Conservation (phyloP, 2,113 vertebrate species). For the Chelonoidis abingdonii region DNA sequence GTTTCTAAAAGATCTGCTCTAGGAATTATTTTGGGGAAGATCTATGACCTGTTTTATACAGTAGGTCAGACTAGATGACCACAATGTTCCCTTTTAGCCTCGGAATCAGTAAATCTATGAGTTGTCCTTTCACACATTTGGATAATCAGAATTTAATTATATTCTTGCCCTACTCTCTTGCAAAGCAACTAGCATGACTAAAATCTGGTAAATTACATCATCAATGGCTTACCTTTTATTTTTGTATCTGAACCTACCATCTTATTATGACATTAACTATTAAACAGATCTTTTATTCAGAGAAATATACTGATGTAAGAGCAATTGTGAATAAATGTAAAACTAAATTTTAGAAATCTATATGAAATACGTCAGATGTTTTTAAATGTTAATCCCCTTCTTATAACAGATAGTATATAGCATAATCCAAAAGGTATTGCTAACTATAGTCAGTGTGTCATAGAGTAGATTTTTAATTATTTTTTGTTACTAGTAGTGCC, state of each 20-base stretch:
- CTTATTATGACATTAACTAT: background rate
- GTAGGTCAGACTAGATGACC: background rate
- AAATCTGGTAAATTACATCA: background rate
- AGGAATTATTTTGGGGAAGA: background rate
- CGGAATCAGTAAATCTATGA: background rate
- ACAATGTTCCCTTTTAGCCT: background rate
- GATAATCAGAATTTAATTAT: background rate
- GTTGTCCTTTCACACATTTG: background rate
- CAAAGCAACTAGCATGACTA: background rate
- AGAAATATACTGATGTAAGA: background rate
- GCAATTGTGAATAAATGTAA: background rate
- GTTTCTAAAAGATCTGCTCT: background rate
- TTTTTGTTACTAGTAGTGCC: background rate
- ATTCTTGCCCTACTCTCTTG: background rate
- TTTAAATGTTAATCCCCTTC: background rate
- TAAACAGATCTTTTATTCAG: background rate
- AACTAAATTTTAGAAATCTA: background rate
- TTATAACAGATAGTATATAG: background rate
- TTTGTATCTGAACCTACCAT: background rate
- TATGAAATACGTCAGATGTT: background rate
- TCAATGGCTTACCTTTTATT: background rate
- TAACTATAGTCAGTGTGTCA: background rate
- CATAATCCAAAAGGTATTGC: background rate
- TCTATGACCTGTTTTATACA: background rate
- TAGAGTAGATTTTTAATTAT: background rate